Evolutionary conservation across 2,888 invertebrate species (phyloP).

Genomic region (Ptilodon capucinus): DNA sequence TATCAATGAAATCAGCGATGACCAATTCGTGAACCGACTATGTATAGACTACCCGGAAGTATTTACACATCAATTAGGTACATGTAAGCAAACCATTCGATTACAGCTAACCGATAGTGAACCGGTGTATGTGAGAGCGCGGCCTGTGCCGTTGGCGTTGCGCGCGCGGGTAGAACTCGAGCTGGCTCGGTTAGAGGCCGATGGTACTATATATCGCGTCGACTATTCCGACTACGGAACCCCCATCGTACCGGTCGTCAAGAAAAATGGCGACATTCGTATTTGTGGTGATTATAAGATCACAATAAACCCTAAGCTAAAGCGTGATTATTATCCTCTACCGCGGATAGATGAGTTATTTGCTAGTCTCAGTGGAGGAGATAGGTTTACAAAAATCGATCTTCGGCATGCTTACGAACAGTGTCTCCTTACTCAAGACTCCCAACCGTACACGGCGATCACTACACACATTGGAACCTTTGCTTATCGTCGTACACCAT

Average conservation of each 20-base stretch:
- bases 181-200: not conserved
- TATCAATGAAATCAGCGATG: not conserved
- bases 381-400: conserved; percentile 31
- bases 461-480: conserved; percentile 20
- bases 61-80: conserved; percentile 12
- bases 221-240: not conserved
- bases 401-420: conserved; percentile 28
- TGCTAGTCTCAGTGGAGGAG: conserved; percentile 24
- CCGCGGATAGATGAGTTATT: conserved; percentile 29
- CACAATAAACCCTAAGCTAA: conserved; percentile 24
- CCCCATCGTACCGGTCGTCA: not conserved
- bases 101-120: conserved; percentile 15
- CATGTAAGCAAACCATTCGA: conserved; percentile 11
- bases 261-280: conserved; percentile 7
- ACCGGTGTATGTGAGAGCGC: conserved; percentile 11
- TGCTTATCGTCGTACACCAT: conserved; percentile 10
- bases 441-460: not conserved
- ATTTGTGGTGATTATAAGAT: conserved; percentile 26
- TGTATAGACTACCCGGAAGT: conserved; percentile 15
- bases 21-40: not conserved
- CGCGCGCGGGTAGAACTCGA: not conserved
- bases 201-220: not conserved
- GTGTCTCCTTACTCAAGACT: not conserved
- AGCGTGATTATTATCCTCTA: conserved; percentile 19
- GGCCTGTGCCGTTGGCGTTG: not conserved